A percentile compares a stretch with the other conserved stretches of the same genome.
Evolutionary conservation across 2,797 vertebrate genomes (phyloP).

Genomic region (Bucorvus abyssinicus): DNA sequence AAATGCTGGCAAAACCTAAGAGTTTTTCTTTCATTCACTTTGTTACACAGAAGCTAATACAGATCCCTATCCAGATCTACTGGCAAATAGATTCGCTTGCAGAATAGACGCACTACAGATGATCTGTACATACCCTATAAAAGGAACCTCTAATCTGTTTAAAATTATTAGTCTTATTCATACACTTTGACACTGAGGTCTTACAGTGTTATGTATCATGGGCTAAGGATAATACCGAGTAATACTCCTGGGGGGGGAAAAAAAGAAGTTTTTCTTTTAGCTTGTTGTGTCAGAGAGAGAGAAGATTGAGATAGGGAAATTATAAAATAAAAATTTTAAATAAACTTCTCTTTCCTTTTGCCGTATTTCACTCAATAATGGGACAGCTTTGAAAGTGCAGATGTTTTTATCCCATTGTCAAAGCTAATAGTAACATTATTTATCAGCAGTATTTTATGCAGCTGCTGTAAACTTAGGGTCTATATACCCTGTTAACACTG

Average conservation of each 20-base stretch:
- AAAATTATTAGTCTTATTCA: background rate
- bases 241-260: background rate
- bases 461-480: background rate
- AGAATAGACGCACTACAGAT: background rate
- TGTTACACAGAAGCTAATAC: background rate
- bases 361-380: background rate
- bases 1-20: background rate
- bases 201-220: background rate
- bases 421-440: background rate
- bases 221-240: background rate
- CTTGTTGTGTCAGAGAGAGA: background rate
- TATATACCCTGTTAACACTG: background rate
- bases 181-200: background rate
- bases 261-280: background rate
- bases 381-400: background rate
- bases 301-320: background rate
- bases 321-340: background rate
- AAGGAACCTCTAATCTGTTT: background rate
- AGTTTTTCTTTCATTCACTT: background rate
- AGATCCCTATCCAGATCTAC: background rate
- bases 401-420: background rate
- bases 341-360: background rate
- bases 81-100: background rate
- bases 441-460: background rate
- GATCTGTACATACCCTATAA: background rate